phyloP scores from a whole-genome alignment of 2,797 vertebrate species.

The Psittacula echo region DNA sequence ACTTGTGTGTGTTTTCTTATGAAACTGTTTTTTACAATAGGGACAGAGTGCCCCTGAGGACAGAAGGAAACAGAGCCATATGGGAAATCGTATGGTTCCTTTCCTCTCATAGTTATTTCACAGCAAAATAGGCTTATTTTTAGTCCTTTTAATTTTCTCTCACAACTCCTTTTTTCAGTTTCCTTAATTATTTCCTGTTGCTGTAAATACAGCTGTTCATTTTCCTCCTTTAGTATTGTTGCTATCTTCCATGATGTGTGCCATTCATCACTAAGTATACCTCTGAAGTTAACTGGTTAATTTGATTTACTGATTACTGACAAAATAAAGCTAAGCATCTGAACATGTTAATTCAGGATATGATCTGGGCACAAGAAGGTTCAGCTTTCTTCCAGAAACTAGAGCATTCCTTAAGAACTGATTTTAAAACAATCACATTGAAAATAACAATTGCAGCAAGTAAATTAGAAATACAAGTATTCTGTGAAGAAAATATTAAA shows the following conservation, averaged over 20 bases:
- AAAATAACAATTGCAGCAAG: not conserved
- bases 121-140: not conserved
- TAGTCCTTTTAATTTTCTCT: constrained; percentile 1
- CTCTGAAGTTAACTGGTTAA: not conserved
- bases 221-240: not conserved
- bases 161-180: not conserved
- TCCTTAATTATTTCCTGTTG: not conserved
- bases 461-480: not conserved
- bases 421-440: not conserved
- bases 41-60: not conserved
- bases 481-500: not conserved
- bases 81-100: not conserved
- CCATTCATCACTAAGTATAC: not conserved
- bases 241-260: not conserved
- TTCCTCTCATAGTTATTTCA: not conserved
- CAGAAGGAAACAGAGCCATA: not conserved
- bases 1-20: not conserved
- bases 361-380: not conserved
- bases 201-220: not conserved
- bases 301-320: not conserved
- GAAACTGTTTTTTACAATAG: not conserved
- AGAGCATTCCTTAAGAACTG: not conserved
- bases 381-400: not conserved
- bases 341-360: not conserved
- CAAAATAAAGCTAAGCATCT: not conserved